phyloP scores from a whole-genome alignment of 2,113 vertebrate genomes.

The Ictalurus furcatus region DNA sequence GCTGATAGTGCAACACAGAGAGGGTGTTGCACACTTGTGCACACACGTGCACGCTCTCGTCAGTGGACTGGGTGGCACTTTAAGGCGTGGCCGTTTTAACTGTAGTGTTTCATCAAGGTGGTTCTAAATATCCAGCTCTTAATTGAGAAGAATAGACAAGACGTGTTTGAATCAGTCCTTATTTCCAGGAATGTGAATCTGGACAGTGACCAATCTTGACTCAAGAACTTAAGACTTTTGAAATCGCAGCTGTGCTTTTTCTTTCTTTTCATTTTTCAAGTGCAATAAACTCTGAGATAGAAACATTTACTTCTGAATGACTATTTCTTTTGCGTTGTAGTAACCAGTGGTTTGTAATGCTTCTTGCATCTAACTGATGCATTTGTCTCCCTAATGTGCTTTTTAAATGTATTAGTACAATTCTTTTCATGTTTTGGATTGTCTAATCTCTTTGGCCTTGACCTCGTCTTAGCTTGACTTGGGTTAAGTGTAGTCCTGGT shows the following conservation, averaged over 20 bases:
- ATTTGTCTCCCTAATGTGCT: background rate
- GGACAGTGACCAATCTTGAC: background rate
- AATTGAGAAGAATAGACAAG: too few species aligned
- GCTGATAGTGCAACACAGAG: conserved; percentile 34
- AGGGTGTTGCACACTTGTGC: conserved; percentile 23
- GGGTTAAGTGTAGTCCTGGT: background rate
- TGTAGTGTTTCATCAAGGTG: conserved; percentile 1
- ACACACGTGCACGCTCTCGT: background rate
- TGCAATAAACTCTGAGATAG: conserved; percentile 17
- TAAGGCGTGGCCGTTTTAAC: background rate
- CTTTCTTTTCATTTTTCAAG: background rate
- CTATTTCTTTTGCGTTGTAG: background rate
- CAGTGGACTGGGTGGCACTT: background rate
- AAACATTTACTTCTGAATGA: background rate
- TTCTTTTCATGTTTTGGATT: background rate
- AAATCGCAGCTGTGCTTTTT: conserved; percentile 10
- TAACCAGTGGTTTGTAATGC: background rate
- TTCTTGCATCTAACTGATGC: background rate
- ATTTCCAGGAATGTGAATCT: background rate
- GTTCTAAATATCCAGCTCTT: background rate
- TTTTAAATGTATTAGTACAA: background rate
- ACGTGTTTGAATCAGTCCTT: background rate
- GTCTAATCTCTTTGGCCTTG: background rate
- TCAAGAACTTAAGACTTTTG: background rate
- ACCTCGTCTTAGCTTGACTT: background rate